Conservation (phyloP, 2,113 vertebrate genomes). For the Climacteris rufus region DNA sequence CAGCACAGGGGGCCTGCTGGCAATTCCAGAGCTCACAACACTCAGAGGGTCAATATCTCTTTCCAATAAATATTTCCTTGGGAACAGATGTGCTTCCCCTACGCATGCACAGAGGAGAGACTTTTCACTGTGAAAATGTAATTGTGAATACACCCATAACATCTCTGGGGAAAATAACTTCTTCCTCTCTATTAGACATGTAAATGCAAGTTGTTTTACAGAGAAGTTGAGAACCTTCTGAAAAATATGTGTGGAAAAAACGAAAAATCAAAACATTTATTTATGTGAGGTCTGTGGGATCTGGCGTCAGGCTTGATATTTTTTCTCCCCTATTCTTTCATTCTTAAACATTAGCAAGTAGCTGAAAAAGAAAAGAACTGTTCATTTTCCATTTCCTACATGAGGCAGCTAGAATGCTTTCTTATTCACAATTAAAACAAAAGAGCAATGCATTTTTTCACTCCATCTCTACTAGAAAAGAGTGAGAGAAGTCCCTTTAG, state of each 20-base stretch:
- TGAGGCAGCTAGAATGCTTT: background rate
- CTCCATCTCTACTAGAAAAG: background rate
- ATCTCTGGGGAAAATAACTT: background rate
- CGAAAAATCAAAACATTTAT: background rate
- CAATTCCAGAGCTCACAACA: background rate
- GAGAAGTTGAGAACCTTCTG: background rate
- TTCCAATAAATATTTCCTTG: background rate
- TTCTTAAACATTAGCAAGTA: background rate
- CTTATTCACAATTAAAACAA: background rate
- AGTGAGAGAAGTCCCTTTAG: background rate
- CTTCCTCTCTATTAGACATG: background rate
- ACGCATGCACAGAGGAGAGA: background rate
- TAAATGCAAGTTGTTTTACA: background rate
- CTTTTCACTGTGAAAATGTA: background rate
- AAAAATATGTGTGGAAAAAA: background rate
- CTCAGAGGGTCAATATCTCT: background rate
- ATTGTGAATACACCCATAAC: background rate
- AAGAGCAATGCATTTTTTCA: background rate
- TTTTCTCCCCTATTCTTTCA: background rate
- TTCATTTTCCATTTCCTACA: background rate
- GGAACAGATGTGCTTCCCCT: background rate
- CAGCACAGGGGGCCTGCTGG: background rate
- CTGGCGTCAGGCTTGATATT: background rate
- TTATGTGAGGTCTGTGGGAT: background rate
- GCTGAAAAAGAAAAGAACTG: background rate